phyloP scores from a whole-genome alignment of 2,797 vertebrate genomes.

The Gobio occitaniae region DNA sequence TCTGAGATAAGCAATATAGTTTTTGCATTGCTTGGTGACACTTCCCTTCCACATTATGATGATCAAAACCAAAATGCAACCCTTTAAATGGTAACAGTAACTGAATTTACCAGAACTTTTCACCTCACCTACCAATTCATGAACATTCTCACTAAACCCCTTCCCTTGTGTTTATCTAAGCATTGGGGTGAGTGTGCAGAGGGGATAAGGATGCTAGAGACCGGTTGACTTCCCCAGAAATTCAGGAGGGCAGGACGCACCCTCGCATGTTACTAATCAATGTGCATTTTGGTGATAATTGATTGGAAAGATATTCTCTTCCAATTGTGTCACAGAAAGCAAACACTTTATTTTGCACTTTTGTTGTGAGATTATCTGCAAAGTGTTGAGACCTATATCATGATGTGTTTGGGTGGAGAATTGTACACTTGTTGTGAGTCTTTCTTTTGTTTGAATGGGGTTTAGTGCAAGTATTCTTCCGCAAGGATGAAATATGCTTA shows the following conservation, averaged over 20 bases:
- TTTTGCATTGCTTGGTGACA: neutral
- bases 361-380: neutral
- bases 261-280: neutral
- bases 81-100: neutral
- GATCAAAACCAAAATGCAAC: neutral
- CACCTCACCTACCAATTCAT: neutral
- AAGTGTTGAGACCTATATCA: neutral
- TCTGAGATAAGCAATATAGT: neutral
- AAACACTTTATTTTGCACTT: neutral
- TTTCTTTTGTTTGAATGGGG: neutral
- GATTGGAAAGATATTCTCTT: neutral
- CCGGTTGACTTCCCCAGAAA: constrained; percentile 43
- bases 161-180: constrained; percentile 64
- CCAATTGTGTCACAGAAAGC: neutral
- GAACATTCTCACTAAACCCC: constrained; percentile 41
- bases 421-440: neutral
- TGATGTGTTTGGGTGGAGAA: neutral
- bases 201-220: constrained; percentile 62
- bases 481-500: neutral
- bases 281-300: constrained; percentile 33
- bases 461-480: neutral
- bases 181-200: constrained; percentile 55
- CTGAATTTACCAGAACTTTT: neutral
- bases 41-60: neutral
- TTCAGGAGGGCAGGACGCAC: constrained; percentile 20